phyloP scores from a whole-genome alignment of 2,888 invertebrate genomes.

The Pollenia angustigena region DNA sequence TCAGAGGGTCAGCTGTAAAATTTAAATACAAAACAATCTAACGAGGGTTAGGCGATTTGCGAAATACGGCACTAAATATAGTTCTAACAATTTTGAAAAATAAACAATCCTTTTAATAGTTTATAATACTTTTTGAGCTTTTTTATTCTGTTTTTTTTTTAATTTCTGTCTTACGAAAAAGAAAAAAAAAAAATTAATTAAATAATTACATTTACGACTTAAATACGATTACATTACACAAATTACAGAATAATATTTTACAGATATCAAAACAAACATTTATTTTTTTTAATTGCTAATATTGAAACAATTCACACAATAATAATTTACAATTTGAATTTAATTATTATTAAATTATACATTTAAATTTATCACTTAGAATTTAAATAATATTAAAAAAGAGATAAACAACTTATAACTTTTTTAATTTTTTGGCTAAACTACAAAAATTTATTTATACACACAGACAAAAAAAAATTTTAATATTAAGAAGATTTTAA shows the following conservation, averaged over 20 bases:
- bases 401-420: slow-evolving; percentile 23
- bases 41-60: neutral
- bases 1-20: too few relatives aligned
- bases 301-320: slow-evolving; percentile 58
- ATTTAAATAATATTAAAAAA: slow-evolving; percentile 23
- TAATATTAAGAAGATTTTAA: slow-evolving; percentile 26
- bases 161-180: slow-evolving; percentile 37
- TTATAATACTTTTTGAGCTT: slow-evolving; percentile 68
- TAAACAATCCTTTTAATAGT: slow-evolving; percentile 11
- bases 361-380: slow-evolving; percentile 27
- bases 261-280: slow-evolving; percentile 50
- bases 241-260: slow-evolving; percentile 66
- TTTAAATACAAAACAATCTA: too few relatives aligned
- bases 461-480: slow-evolving; percentile 9
- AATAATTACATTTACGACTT: slow-evolving; percentile 59
- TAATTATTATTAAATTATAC: slow-evolving; percentile 31
- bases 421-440: slow-evolving; percentile 11
- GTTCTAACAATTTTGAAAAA: neutral
- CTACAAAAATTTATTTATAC: neutral
- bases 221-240: slow-evolving; percentile 53
- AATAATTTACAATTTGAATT: slow-evolving; percentile 60
- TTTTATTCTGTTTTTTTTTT: slow-evolving; percentile 51
- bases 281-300: slow-evolving; percentile 39
- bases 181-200: slow-evolving; percentile 46
- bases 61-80: neutral